Conservation (phyloP, 2,113 vertebrate genomes). For the Lanius ludovicianus region DNA sequence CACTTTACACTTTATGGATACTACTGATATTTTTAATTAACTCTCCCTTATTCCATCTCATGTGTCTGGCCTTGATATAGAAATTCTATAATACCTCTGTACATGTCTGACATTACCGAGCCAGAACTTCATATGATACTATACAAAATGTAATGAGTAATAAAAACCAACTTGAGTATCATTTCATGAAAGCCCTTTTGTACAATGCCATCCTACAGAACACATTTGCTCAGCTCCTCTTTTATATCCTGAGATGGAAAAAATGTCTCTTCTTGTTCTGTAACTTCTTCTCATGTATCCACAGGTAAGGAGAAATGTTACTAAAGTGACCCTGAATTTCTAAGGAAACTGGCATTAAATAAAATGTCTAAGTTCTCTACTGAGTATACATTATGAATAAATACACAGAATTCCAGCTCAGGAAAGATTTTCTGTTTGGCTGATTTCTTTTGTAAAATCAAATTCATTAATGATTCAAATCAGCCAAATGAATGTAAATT, state of each 20-base stretch:
- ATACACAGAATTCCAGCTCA: not conserved
- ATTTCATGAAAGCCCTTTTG: not conserved
- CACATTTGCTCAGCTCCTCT: not conserved
- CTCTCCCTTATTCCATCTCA: not conserved
- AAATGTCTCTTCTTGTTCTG: not conserved
- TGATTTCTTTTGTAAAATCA: not conserved
- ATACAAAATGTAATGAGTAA: not conserved
- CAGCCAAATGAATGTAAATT: not conserved
- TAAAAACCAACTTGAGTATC: not conserved
- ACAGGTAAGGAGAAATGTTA: not conserved
- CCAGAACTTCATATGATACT: not conserved
- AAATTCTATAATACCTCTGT: not conserved
- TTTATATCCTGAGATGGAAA: not conserved
- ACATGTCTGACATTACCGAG: not conserved
- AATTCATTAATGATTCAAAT: not conserved
- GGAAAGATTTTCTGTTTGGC: not conserved
- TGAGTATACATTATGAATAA: not conserved
- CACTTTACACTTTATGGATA: not conserved
- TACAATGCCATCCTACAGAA: not conserved
- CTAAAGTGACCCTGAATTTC: not conserved
- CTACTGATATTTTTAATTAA: slow-evolving; percentile 8
- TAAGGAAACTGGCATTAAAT: not conserved
- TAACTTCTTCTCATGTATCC: not conserved
- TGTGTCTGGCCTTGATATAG: not conserved
- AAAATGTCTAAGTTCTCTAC: not conserved